These are phyloP conservation scores for Odontocolon sp. DNA, from an alignment of 2,888 invertebrate species.

Conservation along the genomic window DNA sequence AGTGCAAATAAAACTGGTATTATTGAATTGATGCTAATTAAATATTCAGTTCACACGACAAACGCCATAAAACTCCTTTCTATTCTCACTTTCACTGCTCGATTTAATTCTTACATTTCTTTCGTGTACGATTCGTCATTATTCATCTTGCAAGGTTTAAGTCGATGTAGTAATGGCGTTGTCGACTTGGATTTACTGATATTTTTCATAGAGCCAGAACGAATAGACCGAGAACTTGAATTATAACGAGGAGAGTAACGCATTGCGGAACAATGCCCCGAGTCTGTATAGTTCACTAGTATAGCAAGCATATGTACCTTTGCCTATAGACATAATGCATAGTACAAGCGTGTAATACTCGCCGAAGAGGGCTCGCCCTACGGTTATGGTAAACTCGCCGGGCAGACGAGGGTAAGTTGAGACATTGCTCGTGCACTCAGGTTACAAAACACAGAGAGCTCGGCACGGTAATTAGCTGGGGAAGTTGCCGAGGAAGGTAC, in stretches of 20 bases:
- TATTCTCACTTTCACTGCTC: background rate
- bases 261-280: background rate
- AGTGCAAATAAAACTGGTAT: constrained; percentile 20
- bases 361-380: constrained; percentile 53
- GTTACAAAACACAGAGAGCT: constrained; percentile 75
- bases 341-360: background rate
- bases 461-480: constrained; percentile 59
- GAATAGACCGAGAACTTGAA: background rate
- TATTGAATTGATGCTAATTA: constrained; percentile 41
- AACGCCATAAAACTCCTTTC: background rate
- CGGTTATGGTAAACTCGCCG: constrained; percentile 66
- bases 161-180: background rate
- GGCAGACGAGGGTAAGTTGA: constrained; percentile 69
- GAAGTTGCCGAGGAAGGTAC: constrained; percentile 13
- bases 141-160: background rate
- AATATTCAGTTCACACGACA: constrained; percentile 16
- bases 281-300: background rate
- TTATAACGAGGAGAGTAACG: background rate
- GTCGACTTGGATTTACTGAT: background rate
- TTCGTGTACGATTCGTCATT: background rate
- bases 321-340: background rate
- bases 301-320: background rate
- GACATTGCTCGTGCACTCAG: constrained; percentile 68
- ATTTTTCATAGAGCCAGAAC: background rate
- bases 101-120: background rate